A percentile compares a stretch with the other conserved stretches of the same genome.
Evolutionary conservation across 2,797 vertebrate genomes (phyloP).

Genomic region (Acanthis flammea): DNA sequence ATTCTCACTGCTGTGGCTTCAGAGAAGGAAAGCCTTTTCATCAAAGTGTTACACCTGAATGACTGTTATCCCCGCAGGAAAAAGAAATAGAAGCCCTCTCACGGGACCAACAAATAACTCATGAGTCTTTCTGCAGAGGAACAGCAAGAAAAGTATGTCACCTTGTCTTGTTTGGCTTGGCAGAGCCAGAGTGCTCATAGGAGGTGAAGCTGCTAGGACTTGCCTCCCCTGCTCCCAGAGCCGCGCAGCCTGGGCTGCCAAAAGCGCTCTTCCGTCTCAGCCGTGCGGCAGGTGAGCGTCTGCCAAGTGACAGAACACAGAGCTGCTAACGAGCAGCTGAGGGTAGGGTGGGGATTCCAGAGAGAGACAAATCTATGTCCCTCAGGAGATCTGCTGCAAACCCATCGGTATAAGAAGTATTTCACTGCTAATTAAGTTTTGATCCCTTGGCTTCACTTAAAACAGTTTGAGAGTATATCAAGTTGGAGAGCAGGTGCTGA

Average conservation of each 20-base stretch:
- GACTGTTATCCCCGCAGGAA: constrained; percentile 21
- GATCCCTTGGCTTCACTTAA: constrained; percentile 90
- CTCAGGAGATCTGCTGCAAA: constrained; percentile 72
- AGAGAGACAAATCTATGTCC: constrained; percentile 75
- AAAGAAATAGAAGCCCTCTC: neutral
- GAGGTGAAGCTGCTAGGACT: constrained; percentile 42
- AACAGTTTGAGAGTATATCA: constrained; percentile 77
- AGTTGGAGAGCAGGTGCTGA: constrained; percentile 88
- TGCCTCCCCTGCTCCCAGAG: constrained; percentile 41
- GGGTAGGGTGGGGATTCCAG: constrained; percentile 68
- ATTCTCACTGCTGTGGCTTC: neutral
- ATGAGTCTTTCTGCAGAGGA: neutral
- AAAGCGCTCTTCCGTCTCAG: neutral
- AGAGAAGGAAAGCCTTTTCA: constrained; percentile 46
- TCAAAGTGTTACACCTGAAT: neutral
- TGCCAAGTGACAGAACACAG: constrained; percentile 64
- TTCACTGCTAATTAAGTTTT: constrained; percentile 86
- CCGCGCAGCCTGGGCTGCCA: neutral
- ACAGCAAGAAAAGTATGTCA: neutral
- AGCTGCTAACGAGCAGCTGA: constrained; percentile 58
- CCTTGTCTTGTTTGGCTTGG: constrained; percentile 55
- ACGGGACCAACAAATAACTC: constrained; percentile 23
- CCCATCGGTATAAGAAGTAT: constrained; percentile 71
- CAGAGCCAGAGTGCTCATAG: neutral
- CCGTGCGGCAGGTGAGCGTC: neutral